Base-by-base conservation (phyloP, 2,888 invertebrate genomes). In the Apotomis turbidana region DNA sequence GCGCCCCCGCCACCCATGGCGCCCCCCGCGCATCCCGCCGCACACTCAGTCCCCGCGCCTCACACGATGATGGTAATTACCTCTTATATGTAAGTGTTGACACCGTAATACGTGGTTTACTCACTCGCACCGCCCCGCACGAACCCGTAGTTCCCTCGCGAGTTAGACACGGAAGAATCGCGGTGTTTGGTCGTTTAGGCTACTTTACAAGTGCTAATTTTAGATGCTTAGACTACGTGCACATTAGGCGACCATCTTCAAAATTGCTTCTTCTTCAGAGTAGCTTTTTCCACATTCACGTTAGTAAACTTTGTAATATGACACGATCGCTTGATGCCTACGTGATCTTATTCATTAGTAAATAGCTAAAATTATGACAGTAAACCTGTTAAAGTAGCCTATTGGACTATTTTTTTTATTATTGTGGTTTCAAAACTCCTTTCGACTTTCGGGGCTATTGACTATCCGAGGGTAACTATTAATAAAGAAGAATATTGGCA, bases 51-150 rank as follows among this genome's bases (percentile, higher is more conserved):
- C 67, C 88, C 92, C 74, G 86, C 91, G 80, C 93, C 94, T 76
- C 93, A 93, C 90, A 93, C 94, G 91, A 92, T 93, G 93, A 93
- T 93, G 93, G 93, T 93, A 94, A 93, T 93, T 94, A 92, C 93
- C 82, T 92, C 93, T 93, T 93, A 93, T 93, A 91, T 93, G 94
- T 93, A 93, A 93, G 92, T 93, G 93, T 92, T 92, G 89, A 90
- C 93, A 93, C 93, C 91, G 91, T 92, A 91, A 91, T 93, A 93
- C 88, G 93, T 93, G 93, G 87, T 91, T 88, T 90, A 85, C 81
- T 88, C 88, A 88, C 87, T 88, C 87, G 91, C 91, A 91, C 91
- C 83, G 83, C 88, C 90, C 89, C 85, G 91, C 92, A 91, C 89
- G 87, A 76, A 77, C 80, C 77, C 27, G 60, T 71, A 71, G 71